Percentiles rank a stretch among this genome's conserved stretches.
These are phyloP conservation scores for Plagodis pulveraria DNA, from an alignment of 2,888 invertebrate genomes.

Conservation along the genomic window DNA sequence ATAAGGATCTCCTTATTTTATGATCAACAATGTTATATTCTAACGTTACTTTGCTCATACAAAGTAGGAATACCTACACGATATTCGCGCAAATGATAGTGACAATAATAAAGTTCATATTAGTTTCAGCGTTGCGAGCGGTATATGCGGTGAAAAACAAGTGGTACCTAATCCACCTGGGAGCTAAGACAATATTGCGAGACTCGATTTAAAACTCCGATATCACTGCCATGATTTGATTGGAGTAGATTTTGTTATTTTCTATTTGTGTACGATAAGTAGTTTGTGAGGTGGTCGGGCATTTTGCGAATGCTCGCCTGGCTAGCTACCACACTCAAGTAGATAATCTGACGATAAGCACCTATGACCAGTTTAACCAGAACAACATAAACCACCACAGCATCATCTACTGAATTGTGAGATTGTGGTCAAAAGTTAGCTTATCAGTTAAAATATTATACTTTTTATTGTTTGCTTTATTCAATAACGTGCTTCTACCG, in stretches of 20 bases:
- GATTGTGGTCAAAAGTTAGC: no score
- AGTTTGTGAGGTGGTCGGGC: no score
- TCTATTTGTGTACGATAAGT: conserved; percentile 9
- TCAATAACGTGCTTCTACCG: no score
- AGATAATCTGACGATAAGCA: no score
- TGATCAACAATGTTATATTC: conserved; percentile 6
- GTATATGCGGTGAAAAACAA: conserved; percentile 60
- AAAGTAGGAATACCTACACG: conserved; percentile 5
- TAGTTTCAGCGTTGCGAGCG: conserved; percentile 41
- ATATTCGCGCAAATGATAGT: conserved; percentile 15
- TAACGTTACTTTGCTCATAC: conserved; percentile 14
- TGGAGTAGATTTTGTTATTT: conserved; percentile 24
- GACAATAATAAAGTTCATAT: conserved; percentile 54
- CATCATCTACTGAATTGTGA: no score
- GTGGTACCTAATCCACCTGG: conserved; percentile 55
- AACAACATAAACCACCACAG: no score
- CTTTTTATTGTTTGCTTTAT: no score
- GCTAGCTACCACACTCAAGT: no score
- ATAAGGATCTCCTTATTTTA: no score
- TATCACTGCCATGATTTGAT: conserved; percentile 14
- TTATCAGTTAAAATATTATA: no score
- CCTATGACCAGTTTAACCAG: no score
- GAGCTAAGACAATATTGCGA: conserved; percentile 65
- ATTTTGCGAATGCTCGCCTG: no score
- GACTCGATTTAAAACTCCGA: conserved; percentile 76